Percentiles rank a stretch among this genome's conserved stretches.
These are phyloP conservation scores for Crotalus viridis DNA, from an alignment of 2,113 vertebrate genomes.

Conservation along the genomic window DNA sequence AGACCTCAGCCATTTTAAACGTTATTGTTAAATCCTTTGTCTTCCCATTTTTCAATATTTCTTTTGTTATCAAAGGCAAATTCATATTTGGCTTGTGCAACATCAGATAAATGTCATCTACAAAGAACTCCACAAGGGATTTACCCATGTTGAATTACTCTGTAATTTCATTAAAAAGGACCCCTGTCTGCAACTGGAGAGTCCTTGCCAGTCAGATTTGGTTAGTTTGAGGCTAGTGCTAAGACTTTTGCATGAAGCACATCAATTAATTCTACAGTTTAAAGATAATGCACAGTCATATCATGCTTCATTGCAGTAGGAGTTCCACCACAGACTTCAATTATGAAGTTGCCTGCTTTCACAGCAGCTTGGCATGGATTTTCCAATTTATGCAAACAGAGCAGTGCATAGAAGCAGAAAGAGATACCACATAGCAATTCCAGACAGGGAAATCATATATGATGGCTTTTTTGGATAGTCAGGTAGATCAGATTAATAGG, in stretches of 20 bases:
- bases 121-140: not conserved
- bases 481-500: not conserved
- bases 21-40: not conserved
- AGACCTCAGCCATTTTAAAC: not conserved
- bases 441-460: not conserved
- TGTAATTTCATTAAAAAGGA: not conserved
- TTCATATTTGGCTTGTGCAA: not conserved
- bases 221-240: not conserved
- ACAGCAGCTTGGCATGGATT: slow-evolving; percentile 11
- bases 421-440: slow-evolving; percentile 12
- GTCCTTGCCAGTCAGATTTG: not conserved
- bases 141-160: not conserved
- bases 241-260: not conserved
- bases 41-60: not conserved
- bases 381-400: slow-evolving; percentile 19
- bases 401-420: not conserved
- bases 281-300: not conserved
- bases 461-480: not conserved
- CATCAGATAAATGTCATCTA: not conserved
- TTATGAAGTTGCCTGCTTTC: slow-evolving; percentile 2
- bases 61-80: not conserved
- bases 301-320: slow-evolving; percentile 1
- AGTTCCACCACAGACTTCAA: slow-evolving; percentile 4
- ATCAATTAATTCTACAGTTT: not conserved
- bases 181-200: not conserved